Conservation (phyloP, 2,113 vertebrate species). For the Triplophysa rosa region DNA sequence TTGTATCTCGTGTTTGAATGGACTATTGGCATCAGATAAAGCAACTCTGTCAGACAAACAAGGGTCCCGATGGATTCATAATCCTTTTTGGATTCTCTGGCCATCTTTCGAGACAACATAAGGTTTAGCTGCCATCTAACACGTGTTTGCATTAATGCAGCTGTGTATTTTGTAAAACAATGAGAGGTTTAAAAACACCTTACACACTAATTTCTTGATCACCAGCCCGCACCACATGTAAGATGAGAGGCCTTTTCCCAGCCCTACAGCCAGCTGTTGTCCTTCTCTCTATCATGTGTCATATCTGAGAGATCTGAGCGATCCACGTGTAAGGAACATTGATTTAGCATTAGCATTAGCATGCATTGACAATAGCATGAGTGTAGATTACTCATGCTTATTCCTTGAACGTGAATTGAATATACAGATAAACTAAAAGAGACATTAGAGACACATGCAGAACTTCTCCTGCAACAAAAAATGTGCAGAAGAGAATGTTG, state of each 20-base stretch:
- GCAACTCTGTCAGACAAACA: too few relatives aligned
- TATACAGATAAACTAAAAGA: neutral
- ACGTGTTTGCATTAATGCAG: neutral
- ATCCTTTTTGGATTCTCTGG: too few relatives aligned
- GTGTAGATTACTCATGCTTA: neutral
- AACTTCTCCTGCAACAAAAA: too few relatives aligned
- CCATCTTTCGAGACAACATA: too few relatives aligned
- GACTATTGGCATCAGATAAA: too few relatives aligned
- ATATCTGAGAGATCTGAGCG: neutral
- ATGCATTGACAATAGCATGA: neutral
- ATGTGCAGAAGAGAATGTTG: too few relatives aligned
- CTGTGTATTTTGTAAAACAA: neutral
- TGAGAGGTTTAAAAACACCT: constrained; percentile 12
- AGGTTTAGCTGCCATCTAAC: neutral
- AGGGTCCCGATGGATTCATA: too few relatives aligned
- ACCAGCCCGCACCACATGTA: constrained; percentile 43
- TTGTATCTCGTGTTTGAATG: too few relatives aligned
- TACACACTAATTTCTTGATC: constrained; percentile 35
- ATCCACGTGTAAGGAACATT: neutral
- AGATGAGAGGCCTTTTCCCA: constrained; percentile 44
- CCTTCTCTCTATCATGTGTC: neutral
- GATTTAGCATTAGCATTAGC: constrained; percentile 2
- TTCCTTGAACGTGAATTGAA: neutral
- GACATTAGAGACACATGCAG: too few relatives aligned
- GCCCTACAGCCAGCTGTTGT: constrained; percentile 41